Percentiles rank a stretch among this genome's conserved stretches.
These are phyloP conservation scores for Ornithoptera priamus DNA, from an alignment of 2,888 invertebrate species.

Conservation along the genomic window DNA sequence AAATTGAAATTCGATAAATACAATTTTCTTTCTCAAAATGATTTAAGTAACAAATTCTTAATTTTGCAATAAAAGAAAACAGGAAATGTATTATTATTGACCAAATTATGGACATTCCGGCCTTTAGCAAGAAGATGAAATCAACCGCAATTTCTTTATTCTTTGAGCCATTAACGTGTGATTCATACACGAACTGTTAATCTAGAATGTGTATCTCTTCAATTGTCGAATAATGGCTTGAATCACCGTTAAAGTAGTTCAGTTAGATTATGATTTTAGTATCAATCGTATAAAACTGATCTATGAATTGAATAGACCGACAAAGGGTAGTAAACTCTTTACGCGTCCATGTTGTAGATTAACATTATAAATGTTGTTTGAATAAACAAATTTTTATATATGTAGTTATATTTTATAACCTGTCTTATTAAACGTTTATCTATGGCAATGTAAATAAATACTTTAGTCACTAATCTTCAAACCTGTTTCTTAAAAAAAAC, in stretches of 20 bases:
- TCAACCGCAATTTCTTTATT: constrained; percentile 1
- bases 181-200: constrained; percentile 8
- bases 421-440: too few relatives aligned
- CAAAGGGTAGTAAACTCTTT: not conserved
- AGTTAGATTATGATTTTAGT: constrained; percentile 20
- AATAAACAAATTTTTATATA: too few relatives aligned
- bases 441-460: too few relatives aligned
- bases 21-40: too few relatives aligned
- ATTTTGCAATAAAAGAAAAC: too few relatives aligned
- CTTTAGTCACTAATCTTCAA: too few relatives aligned
- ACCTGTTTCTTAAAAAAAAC: too few relatives aligned
- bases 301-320: not conserved
- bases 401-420: too few relatives aligned
- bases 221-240: constrained; percentile 7
- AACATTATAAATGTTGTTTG: not conserved
- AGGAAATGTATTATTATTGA: too few relatives aligned
- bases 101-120: not conserved
- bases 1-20: too few relatives aligned
- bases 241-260: constrained; percentile 20
- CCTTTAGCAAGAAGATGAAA: not conserved
- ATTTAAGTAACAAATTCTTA: too few relatives aligned
- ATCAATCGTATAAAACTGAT: constrained; percentile 9
- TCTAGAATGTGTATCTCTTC: constrained; percentile 14
- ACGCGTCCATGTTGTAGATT: not conserved
- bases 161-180: constrained; percentile 8